Evolutionary conservation across 2,797 vertebrate genomes (phyloP), one percentile per base, ranked within the genome.

Genomic region (Oryzias sinensis): DNA sequence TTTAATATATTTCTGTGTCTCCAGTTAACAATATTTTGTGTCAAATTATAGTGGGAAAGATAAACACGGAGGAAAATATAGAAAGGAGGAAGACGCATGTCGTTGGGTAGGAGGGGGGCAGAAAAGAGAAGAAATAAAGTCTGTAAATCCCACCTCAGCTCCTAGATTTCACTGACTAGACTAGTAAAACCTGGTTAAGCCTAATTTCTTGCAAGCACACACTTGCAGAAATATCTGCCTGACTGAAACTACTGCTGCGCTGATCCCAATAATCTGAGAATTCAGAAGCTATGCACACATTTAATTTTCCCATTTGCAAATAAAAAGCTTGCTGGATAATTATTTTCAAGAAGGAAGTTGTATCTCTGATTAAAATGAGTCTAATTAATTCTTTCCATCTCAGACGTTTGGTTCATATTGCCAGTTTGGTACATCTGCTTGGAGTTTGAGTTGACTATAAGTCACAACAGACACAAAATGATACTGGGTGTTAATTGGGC

Each of bases 1-100:
- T 87, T 86, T 83, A 84, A 89, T 88, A 87, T 89, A 87, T 87
- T 85, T 87, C 81, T 83, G 70, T 86, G 83, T 88, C 86, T 88
- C 80, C 81, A 78, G 86, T 88, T 89, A 88, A 88, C 86, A 86
- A 85, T 87, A 87, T 89, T 89, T 88, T 84, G 81, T 88, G 88
- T 88, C 86, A 89, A 86, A 88, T 88, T 87, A 87, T 82, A 83
- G 85, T 72, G 79, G 77, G 86, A 75, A 89, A 88, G 85, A 89
- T 89, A 89, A 88, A 74, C 72, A 49, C 33, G 53, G 69, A 80
- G 76, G 33, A 77, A 87, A 87, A 84, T 78, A 82, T 78, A 84
- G 77, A 76, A 3, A 66, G 69, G 65, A 75, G 62, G 60, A 76
- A 69, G 83, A 85, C 74, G 62, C 72, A 80, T 77, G 55, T 44